phyloP scores from a whole-genome alignment of 2,888 invertebrate genomes.

The Spodoptera picta region DNA sequence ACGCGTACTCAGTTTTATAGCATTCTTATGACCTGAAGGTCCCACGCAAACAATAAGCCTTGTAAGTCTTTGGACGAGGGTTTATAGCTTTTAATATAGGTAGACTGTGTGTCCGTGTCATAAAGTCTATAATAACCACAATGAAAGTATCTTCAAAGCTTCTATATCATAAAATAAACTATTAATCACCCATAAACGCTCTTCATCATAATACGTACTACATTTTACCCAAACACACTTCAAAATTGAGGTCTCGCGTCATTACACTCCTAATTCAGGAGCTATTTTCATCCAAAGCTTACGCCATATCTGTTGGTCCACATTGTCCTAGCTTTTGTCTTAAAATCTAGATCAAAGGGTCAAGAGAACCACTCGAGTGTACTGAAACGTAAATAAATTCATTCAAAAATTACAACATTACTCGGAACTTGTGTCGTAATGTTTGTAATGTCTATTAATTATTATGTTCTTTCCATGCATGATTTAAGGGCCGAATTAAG shows the following conservation, averaged over 20 bases:
- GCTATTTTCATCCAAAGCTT: constrained; percentile 25
- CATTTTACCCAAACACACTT: constrained; percentile 6
- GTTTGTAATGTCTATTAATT: constrained; percentile 17
- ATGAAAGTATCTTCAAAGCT: too few relatives aligned
- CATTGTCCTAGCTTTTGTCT: constrained; percentile 28
- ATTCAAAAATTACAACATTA: background rate
- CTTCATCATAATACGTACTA: constrained; percentile 12
- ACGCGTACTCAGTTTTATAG: constrained; percentile 23
- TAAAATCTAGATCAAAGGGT: constrained; percentile 20
- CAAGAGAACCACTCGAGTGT: constrained; percentile 5
- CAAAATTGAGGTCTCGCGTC: constrained; percentile 37
- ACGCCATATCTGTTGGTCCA: constrained; percentile 14
- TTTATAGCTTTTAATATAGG: background rate
- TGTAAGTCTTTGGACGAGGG: background rate
- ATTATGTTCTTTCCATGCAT: constrained; percentile 20
- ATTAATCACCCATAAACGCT: background rate
- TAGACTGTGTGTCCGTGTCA: too few relatives aligned
- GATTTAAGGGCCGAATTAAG: constrained; percentile 59
- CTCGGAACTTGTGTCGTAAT: constrained; percentile 9
- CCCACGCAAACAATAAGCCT: constrained; percentile 5
- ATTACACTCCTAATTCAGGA: constrained; percentile 18
- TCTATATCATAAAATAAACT: background rate
- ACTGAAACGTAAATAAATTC: background rate
- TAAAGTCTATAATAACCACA: too few relatives aligned
- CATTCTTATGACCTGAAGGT: constrained; percentile 15